Evolutionary conservation across 1,140 invertebrate genomes (phyloP).

Genomic region (Neodiprion lecontei): DNA sequence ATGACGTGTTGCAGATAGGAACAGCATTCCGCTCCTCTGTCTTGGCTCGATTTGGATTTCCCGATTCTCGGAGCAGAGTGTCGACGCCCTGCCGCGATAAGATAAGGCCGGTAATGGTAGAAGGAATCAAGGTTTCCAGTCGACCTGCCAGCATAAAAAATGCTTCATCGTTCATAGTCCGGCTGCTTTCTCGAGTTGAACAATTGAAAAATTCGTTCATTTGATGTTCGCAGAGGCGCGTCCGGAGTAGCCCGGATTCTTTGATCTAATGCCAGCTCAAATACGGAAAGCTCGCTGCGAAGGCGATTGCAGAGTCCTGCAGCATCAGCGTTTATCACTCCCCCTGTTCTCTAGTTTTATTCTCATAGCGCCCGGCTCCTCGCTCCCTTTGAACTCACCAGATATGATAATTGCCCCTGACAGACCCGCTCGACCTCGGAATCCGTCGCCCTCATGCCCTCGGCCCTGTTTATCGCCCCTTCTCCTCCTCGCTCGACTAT

Average conservation of each 20-base stretch:
- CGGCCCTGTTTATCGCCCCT: neutral
- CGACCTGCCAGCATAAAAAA: too few species aligned
- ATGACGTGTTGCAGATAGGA: too few species aligned
- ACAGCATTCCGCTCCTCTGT: too few species aligned
- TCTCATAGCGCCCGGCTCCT: neutral
- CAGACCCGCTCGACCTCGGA: neutral
- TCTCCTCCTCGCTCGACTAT: neutral
- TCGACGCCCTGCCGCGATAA: too few species aligned
- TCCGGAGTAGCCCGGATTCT: neutral
- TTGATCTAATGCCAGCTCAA: neutral
- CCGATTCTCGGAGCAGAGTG: too few species aligned
- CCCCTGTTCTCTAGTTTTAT: neutral
- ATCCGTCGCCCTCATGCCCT: neutral
- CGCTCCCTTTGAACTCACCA: neutral
- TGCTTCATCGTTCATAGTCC: too few species aligned
- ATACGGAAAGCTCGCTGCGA: neutral
- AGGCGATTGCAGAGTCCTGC: neutral
- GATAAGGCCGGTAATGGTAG: too few species aligned
- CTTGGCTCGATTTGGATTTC: too few species aligned
- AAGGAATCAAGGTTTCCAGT: too few species aligned
- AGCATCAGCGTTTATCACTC: neutral
- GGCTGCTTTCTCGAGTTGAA: too few species aligned
- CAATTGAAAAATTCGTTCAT: too few species aligned
- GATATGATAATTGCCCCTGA: conserved; percentile 1
- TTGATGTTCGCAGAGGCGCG: too few species aligned